Evolutionary conservation across 2,113 vertebrate species (phyloP).

Genomic region (Chlorodrepanis virens): DNA sequence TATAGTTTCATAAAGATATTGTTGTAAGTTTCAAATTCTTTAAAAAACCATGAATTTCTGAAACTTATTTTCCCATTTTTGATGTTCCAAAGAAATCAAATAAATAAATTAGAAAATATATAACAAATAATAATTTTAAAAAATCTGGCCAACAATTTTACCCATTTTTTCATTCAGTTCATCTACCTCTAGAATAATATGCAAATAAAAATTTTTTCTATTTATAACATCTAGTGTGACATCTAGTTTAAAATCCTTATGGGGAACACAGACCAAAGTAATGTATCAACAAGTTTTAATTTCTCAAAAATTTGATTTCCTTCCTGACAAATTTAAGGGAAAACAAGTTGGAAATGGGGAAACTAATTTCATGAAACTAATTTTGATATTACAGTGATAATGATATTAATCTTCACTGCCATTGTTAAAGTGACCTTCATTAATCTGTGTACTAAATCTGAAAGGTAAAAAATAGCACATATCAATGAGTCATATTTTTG

Average conservation of each 20-base stretch:
- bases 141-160: neutral
- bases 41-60: rapidly evolving
- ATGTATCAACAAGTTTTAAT: neutral
- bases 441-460: neutral
- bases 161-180: neutral
- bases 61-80: neutral
- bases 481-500: neutral
- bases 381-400: neutral
- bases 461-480: slow-evolving; percentile 19
- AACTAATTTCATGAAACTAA: neutral
- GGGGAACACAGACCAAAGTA: neutral
- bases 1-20: neutral
- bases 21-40: neutral
- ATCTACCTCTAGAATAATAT: neutral
- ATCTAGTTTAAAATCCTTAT: neutral
- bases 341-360: slow-evolving; percentile 29
- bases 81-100: neutral
- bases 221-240: neutral
- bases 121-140: neutral
- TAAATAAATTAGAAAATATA: neutral
- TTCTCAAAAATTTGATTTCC: neutral
- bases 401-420: neutral
- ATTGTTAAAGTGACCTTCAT: neutral
- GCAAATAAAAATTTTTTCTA: neutral
- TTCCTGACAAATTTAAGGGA: neutral